Evolutionary conservation across 2,113 vertebrate species (phyloP).

Genomic region (Epinephelus lanceolatus): DNA sequence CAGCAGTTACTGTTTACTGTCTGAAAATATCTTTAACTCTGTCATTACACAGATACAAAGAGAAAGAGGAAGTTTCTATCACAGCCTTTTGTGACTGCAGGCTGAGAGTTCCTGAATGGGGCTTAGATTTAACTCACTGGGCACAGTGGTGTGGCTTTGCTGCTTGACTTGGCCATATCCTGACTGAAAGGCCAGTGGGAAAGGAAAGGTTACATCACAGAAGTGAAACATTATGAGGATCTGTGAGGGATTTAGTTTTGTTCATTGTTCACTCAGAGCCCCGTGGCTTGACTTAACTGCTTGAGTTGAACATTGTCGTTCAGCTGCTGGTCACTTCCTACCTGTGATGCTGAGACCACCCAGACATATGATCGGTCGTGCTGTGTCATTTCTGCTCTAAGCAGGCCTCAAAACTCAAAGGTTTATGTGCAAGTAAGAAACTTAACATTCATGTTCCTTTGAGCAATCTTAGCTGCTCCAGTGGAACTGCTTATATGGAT

Average conservation of each 20-base stretch:
- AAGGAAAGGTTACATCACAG: slow-evolving; percentile 41
- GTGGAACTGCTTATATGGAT: no score
- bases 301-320: slow-evolving; percentile 41
- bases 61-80: slow-evolving; percentile 22
- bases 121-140: slow-evolving; percentile 55
- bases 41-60: slow-evolving; percentile 13
- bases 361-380: slow-evolving; percentile 17
- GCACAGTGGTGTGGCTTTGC: slow-evolving; percentile 65
- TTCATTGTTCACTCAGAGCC: slow-evolving; percentile 61
- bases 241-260: slow-evolving; percentile 57
- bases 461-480: no score
- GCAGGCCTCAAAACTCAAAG: background rate
- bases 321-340: slow-evolving; percentile 52
- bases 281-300: slow-evolving; percentile 62
- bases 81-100: background rate
- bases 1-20: background rate
- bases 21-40: background rate
- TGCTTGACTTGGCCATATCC: slow-evolving; percentile 67
- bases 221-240: slow-evolving; percentile 52
- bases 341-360: slow-evolving; percentile 63
- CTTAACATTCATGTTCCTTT: background rate
- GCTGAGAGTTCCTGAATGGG: slow-evolving; percentile 42
- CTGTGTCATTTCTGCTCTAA: background rate
- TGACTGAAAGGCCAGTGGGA: slow-evolving; percentile 25
- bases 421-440: background rate